A percentile compares a stretch with the other conserved stretches of the same genome.
Evolutionary conservation across 2,113 vertebrate species (phyloP).

Genomic region (Dasyornis broadbenti): DNA sequence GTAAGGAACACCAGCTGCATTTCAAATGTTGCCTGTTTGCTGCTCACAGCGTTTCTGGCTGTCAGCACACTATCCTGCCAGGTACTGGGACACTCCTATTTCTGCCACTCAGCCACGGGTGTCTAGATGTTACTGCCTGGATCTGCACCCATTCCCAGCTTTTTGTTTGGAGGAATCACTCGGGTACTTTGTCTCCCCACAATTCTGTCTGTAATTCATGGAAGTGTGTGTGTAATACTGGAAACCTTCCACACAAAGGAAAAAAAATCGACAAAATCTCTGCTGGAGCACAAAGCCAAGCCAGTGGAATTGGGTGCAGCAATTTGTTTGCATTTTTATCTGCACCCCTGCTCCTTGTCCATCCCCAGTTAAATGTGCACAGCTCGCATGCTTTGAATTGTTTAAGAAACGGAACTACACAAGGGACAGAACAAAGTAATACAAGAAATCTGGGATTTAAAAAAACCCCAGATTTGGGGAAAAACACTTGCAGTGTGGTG

Average conservation of each 20-base stretch:
- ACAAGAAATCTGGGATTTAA: neutral
- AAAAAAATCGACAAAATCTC: constrained; percentile 3
- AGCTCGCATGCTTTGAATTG: constrained; percentile 21
- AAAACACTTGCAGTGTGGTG: neutral
- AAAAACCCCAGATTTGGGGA: neutral
- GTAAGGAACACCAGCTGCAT: neutral
- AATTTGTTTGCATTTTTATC: constrained; percentile 64
- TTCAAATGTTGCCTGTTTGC: neutral
- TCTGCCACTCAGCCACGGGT: neutral
- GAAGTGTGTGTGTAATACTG: neutral
- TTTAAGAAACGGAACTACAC: constrained; percentile 13
- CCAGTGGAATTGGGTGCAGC: constrained; percentile 39
- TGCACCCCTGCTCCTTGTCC: constrained; percentile 41
- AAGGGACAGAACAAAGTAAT: constrained; percentile 29
- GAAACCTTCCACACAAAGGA: neutral
- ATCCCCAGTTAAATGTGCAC: constrained; percentile 21
- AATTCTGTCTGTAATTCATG: neutral
- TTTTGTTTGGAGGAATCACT: neutral
- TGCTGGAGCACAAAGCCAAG: constrained; percentile 56
- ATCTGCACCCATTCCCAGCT: constrained; percentile 14
- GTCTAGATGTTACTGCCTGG: neutral
- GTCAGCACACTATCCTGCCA: neutral
- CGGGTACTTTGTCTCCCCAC: neutral
- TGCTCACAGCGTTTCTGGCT: too few species aligned
- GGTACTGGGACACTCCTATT: neutral